These are phyloP conservation scores for Mechanitis mazaeus DNA, from an alignment of 2,888 invertebrate genomes.

Conservation along the genomic window DNA sequence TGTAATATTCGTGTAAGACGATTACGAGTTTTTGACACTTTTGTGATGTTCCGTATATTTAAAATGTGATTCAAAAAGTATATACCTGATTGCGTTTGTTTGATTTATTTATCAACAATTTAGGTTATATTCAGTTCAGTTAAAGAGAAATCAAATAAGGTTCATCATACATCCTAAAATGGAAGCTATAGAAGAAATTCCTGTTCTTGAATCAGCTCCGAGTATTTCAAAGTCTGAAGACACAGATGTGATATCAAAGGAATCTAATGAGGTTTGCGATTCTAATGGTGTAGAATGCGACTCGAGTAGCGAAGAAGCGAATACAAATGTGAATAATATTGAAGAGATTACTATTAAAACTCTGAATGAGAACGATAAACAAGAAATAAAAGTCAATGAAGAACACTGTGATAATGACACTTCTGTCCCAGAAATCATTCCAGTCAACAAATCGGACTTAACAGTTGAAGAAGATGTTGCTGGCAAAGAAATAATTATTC, in stretches of 20 bases:
- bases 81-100: constrained; percentile 35
- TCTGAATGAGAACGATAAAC: not conserved
- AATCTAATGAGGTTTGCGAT: constrained; percentile 53
- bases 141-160: constrained; percentile 19
- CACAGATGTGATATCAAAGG: constrained; percentile 35
- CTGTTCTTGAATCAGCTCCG: constrained; percentile 35
- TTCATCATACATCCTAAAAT: constrained; percentile 33
- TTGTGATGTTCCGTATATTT: constrained; percentile 11
- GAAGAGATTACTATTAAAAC: constrained; percentile 1
- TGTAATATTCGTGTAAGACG: constrained; percentile 18
- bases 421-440: not conserved
- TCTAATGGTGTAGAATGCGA: constrained; percentile 55
- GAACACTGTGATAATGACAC: not conserved
- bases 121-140: constrained; percentile 39
- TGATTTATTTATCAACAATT: constrained; percentile 45
- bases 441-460: not conserved
- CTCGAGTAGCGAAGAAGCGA: not conserved
- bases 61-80: constrained; percentile 26
- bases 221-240: constrained; percentile 45
- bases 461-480: constrained; percentile 8
- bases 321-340: constrained; percentile 2
- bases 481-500: not conserved
- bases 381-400: not conserved
- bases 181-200: constrained; percentile 46
- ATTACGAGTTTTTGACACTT: constrained; percentile 7